phyloP scores from a whole-genome alignment of 35 echinoderm and acorn worm genomes.

The Apostichopus japonicus region DNA sequence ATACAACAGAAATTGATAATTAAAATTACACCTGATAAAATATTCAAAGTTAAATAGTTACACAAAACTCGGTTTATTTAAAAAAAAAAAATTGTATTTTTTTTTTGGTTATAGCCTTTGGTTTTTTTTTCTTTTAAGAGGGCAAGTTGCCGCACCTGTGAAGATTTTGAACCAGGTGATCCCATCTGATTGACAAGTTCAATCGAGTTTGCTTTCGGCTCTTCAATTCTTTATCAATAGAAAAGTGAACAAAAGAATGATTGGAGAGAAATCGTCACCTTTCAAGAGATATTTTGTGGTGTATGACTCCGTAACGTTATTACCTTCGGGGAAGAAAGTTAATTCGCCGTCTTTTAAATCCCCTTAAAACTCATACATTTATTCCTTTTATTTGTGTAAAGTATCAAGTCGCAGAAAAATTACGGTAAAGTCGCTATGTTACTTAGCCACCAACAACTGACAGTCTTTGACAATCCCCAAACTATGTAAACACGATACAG shows the following conservation, averaged over 20 bases:
- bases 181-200: slow-evolving; percentile 38
- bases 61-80: slow-evolving; percentile 1
- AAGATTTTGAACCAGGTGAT: slow-evolving; percentile 33
- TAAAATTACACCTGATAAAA: neutral
- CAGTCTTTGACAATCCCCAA: slow-evolving; percentile 15
- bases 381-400: slow-evolving; percentile 49
- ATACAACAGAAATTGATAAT: too few species aligned
- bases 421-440: slow-evolving; percentile 52
- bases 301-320: slow-evolving; percentile 47
- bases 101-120: neutral
- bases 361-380: slow-evolving; percentile 30
- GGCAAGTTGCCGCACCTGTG: slow-evolving; percentile 17
- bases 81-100: neutral
- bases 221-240: slow-evolving; percentile 31
- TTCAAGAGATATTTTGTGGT: slow-evolving; percentile 39
- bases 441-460: slow-evolving; percentile 48
- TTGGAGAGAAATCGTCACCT: slow-evolving; percentile 41
- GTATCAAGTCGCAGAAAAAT: slow-evolving; percentile 41
- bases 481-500: slow-evolving; percentile 33
- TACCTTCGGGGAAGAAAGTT: slow-evolving; percentile 49
- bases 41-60: slow-evolving; percentile 19
- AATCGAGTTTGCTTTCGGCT: slow-evolving; percentile 45
- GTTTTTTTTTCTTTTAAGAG: neutral
- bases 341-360: slow-evolving; percentile 37
- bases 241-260: slow-evolving; percentile 36